phyloP scores from a whole-genome alignment of 2,888 invertebrate species.

The Rhopalosiphum nymphaeae region DNA sequence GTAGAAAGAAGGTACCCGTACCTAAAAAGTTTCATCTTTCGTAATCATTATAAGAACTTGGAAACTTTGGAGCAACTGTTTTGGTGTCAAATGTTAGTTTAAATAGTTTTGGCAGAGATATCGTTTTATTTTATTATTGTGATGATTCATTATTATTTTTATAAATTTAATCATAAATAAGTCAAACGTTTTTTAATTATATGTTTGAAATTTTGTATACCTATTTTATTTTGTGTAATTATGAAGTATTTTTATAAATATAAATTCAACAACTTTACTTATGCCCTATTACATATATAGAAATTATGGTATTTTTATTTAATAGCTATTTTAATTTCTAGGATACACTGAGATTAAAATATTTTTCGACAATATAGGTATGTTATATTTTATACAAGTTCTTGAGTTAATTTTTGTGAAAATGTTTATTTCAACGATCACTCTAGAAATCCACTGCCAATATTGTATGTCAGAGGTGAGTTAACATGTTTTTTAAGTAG shows the following conservation, averaged over 20 bases:
- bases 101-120: background rate
- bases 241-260: background rate
- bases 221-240: background rate
- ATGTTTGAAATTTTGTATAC: background rate
- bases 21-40: no score
- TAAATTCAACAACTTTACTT: background rate
- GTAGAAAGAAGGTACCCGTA: no score
- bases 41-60: no score
- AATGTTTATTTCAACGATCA: background rate
- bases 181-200: background rate
- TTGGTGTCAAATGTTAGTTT: no score
- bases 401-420: background rate
- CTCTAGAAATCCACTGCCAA: background rate
- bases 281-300: background rate
- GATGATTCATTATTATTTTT: background rate
- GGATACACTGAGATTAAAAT: background rate
- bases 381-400: background rate
- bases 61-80: no score
- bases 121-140: background rate
- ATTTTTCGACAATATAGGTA: background rate
- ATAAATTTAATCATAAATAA: background rate
- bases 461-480: background rate
- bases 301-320: background rate
- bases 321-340: background rate
- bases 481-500: background rate